These are phyloP conservation scores for Eudasyphora cyanicolor DNA, from an alignment of 2,888 invertebrate species.

Conservation along the genomic window DNA sequence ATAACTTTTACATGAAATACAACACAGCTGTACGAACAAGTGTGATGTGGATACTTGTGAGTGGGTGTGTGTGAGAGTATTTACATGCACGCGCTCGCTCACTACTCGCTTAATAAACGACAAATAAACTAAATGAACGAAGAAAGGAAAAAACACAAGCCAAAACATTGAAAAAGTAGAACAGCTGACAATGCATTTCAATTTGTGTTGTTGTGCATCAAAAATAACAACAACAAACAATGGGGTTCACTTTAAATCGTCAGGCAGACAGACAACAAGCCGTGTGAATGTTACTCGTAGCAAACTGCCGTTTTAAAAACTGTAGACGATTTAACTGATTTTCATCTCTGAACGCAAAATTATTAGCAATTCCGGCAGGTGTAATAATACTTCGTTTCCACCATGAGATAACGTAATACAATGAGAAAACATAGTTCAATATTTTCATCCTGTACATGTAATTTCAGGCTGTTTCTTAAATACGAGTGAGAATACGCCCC, in stretches of 20 bases:
- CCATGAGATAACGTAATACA: no score
- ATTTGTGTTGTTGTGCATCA: background rate
- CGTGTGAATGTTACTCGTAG: background rate
- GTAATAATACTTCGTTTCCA: background rate
- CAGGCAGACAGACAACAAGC: background rate
- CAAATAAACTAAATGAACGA: constrained; percentile 20
- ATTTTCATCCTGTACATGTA: no score
- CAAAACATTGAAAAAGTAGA: constrained; percentile 62
- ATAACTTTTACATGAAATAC: constrained; percentile 45
- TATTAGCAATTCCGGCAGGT: background rate
- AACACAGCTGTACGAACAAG: background rate
- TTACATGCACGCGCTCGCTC: background rate
- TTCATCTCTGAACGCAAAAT: background rate
- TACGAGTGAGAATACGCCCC: no score
- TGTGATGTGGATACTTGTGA: background rate
- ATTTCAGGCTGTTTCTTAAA: no score
- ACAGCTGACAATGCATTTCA: constrained; percentile 59
- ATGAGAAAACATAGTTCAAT: no score
- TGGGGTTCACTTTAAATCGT: background rate
- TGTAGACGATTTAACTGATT: background rate
- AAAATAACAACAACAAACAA: constrained; percentile 3
- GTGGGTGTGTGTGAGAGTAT: background rate
- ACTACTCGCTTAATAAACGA: no score
- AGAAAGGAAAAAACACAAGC: constrained; percentile 33
- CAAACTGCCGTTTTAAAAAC: background rate